Base-by-base conservation (phyloP, 37 sponge, comb jelly and placozoan genomes). In the Hormiphora californensis region DNA sequence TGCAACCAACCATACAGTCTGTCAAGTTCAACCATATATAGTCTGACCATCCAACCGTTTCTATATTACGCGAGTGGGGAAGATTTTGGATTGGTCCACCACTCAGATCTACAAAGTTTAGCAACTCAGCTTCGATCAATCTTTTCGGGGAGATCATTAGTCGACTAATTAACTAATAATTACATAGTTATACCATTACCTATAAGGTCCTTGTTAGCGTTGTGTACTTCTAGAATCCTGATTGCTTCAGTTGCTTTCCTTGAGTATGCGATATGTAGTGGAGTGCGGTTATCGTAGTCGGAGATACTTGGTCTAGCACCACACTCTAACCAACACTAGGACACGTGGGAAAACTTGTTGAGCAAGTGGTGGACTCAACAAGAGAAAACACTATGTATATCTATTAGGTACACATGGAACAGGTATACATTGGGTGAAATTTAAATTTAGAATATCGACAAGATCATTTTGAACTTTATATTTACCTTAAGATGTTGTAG, bases 241-340 rank as follows among this genome's bases (percentile, higher is more conserved):
- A 65, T 65, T 35, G 68, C 68, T 34, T 30, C 38, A 17, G 9
- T 65, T 8, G 31, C 19, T 39, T 65, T 15, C 25, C 68, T 9
- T 4, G 81, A 37, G 38, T 73, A 73, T 3, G 81, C 81, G 9
- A 73, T 73, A 30, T 73, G 81, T n/a, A 73, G 81, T 0, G 81
- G 81, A 27, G 81, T 41, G 4, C 81, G 9, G 27, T 40, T 41
- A 30, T 73, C 81, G 27, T 73, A 73, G 25, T 73, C 81, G 21
- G 9, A 4, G 23, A 32, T 43, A 36, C 38, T 73, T 0, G 81
- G 81, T 23, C 43, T 46, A n/a, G 43, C 81, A 11, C 81, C 81
- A 40, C 81, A 73, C 44, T 73, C 81, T 46, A 73, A 30, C 81
- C 81, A 73, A n/a, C 9, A 49, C 53, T 49, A 9, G 53, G 12